Evolutionary conservation across 2,888 invertebrate species (phyloP).

Genomic region (Tenthredo distinguenda): DNA sequence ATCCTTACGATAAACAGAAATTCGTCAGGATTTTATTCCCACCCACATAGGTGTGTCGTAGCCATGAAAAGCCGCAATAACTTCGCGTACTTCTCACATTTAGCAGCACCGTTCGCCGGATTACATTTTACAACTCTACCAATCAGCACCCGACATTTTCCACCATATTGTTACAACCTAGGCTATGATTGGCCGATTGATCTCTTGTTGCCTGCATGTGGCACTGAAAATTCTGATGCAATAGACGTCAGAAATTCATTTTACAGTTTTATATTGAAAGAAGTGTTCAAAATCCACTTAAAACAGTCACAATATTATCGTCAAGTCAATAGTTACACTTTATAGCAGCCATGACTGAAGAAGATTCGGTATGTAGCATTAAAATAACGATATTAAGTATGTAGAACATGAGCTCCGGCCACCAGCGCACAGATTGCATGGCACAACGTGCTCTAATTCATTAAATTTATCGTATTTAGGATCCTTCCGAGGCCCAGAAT

Average conservation of each 20-base stretch:
- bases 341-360: constrained; percentile 78
- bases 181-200: constrained; percentile 48
- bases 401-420: background rate
- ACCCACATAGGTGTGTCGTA: constrained; percentile 12
- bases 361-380: constrained; percentile 78
- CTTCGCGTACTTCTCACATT: background rate
- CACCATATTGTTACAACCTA: constrained; percentile 42
- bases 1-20: background rate
- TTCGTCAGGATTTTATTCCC: background rate
- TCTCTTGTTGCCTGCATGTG: constrained; percentile 49
- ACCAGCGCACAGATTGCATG: constrained; percentile 41
- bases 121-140: constrained; percentile 17
- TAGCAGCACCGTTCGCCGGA: background rate
- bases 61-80: constrained; percentile 22
- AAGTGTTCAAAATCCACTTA: background rate
- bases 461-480: background rate
- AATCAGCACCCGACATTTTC: background rate
- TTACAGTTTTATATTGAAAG: background rate
- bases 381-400: constrained; percentile 22
- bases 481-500: background rate
- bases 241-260: constrained; percentile 27
- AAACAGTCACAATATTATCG: background rate
- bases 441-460: constrained; percentile 47
- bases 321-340: background rate
- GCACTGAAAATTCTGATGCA: constrained; percentile 53